Evolutionary conservation across 1,140 invertebrate genomes (phyloP).

Genomic region (Heliconius melpomene): DNA sequence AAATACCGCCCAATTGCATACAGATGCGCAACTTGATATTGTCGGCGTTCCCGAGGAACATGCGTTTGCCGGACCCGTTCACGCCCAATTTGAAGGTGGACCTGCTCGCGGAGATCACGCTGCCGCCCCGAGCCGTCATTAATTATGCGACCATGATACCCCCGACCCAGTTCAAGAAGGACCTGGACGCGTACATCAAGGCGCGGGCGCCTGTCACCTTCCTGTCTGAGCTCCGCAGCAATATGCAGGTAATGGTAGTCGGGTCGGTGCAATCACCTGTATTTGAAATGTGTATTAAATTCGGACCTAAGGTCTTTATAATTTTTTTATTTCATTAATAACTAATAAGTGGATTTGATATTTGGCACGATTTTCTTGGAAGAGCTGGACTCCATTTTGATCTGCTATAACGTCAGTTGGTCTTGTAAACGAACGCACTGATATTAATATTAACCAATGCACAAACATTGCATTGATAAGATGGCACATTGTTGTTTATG

Average conservation of each 20-base stretch:
- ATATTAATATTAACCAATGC: too few relatives aligned
- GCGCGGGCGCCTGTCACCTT: constrained; percentile 97
- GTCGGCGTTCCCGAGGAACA: constrained; percentile 98
- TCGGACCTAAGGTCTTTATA: too few relatives aligned
- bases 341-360: too few relatives aligned
- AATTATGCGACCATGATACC: constrained; percentile 95
- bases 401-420: neutral
- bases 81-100: constrained; percentile 99
- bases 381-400: too few relatives aligned
- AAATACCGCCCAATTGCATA: constrained; percentile 99
- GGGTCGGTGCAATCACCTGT: too few relatives aligned
- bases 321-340: too few relatives aligned
- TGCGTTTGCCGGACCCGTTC: constrained; percentile 98
- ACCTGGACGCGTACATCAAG: constrained; percentile 98
- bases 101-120: constrained; percentile 92
- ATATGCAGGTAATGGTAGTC: constrained; percentile 86
- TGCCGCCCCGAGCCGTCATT: constrained; percentile 93
- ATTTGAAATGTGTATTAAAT: too few relatives aligned
- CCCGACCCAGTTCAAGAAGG: constrained; percentile 94
- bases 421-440: too few relatives aligned
- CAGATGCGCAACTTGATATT: constrained; percentile 99
- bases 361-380: too few relatives aligned
- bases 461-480: too few relatives aligned
- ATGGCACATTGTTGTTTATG: too few relatives aligned
- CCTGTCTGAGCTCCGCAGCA: constrained; percentile 93